Percentiles rank a stretch among this genome's conserved stretches.
Conservation (phyloP, 2,797 vertebrate genomes). For the Fistularia tabacaria region DNA sequence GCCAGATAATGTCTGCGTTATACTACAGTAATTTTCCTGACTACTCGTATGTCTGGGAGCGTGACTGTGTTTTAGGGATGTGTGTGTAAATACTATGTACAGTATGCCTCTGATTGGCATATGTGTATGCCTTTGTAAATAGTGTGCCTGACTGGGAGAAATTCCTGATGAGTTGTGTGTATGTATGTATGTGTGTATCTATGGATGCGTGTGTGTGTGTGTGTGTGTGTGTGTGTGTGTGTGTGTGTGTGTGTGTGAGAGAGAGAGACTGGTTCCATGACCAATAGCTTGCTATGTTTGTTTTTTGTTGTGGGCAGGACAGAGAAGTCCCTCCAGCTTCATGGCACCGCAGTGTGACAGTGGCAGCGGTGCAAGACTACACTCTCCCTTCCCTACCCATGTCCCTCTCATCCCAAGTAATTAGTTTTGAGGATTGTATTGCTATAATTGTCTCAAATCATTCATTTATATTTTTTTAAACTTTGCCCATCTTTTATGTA, state of each 20-base stretch:
- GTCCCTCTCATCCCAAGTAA: slow-evolving; percentile 8
- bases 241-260: too few relatives aligned
- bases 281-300: too few relatives aligned
- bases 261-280: too few relatives aligned
- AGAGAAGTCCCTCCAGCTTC: slow-evolving; percentile 19
- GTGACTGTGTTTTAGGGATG: slow-evolving; percentile 26
- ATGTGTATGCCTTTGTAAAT: slow-evolving; percentile 73
- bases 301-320: slow-evolving; percentile 8
- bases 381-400: slow-evolving; percentile 19
- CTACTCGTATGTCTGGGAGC: slow-evolving; percentile 55
- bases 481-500: slow-evolving; percentile 7
- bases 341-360: slow-evolving; percentile 38
- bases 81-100: slow-evolving; percentile 66
- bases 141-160: slow-evolving; percentile 56
- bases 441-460: slow-evolving; percentile 3
- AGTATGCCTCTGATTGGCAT: slow-evolving; percentile 58
- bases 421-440: slow-evolving; percentile 5
- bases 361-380: slow-evolving; percentile 41
- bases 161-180: slow-evolving; percentile 40
- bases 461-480: slow-evolving; percentile 4
- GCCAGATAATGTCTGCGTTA: slow-evolving; percentile 57
- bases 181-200: slow-evolving; percentile 1
- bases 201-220: neutral
- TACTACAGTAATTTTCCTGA: slow-evolving; percentile 61
- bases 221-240: too few relatives aligned